These are phyloP conservation scores for Cercopithecus mona DNA, from an alignment of 2,113 vertebrate species.

Conservation along the genomic window DNA sequence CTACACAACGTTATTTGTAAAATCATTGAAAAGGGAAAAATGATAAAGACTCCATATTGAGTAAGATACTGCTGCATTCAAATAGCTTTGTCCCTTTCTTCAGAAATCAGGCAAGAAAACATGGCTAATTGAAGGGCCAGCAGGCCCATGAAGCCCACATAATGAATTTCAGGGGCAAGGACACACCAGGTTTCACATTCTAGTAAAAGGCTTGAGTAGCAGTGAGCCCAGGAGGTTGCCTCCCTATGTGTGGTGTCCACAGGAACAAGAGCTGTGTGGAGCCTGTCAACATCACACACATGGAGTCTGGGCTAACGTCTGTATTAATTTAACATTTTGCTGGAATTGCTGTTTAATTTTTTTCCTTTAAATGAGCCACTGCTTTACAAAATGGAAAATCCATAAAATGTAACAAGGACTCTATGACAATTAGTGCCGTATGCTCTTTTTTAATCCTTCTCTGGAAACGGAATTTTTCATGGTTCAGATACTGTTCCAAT, in stretches of 20 bases:
- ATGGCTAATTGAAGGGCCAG: conserved; percentile 60
- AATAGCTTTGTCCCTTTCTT: conserved; percentile 65
- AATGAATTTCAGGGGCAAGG: conserved; percentile 49
- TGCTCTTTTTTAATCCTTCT: conserved; percentile 44
- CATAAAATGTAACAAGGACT: conserved; percentile 70
- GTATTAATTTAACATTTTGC: conserved; percentile 67
- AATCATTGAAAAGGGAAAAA: conserved; percentile 54
- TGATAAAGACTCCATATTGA: conserved; percentile 67
- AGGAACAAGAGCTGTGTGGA: not conserved
- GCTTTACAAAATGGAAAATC: conserved; percentile 68
- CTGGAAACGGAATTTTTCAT: conserved; percentile 74
- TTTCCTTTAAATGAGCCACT: conserved; percentile 63
- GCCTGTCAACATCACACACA: not conserved
- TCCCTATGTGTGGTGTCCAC: not conserved
- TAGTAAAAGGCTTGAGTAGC: conserved; percentile 13
- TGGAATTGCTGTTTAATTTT: conserved; percentile 68
- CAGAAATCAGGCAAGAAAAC: conserved; percentile 65
- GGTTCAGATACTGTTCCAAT: conserved; percentile 76
- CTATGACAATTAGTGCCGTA: conserved; percentile 67
- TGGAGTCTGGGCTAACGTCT: conserved; percentile 47
- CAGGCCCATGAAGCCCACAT: conserved; percentile 23
- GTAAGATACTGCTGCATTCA: conserved; percentile 44
- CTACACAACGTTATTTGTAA: conserved; percentile 63
- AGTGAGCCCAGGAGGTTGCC: not conserved
- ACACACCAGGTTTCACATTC: conserved; percentile 36